These are phyloP conservation scores for Zele albiditarsus DNA, from an alignment of 2,888 invertebrate species.

Conservation along the genomic window DNA sequence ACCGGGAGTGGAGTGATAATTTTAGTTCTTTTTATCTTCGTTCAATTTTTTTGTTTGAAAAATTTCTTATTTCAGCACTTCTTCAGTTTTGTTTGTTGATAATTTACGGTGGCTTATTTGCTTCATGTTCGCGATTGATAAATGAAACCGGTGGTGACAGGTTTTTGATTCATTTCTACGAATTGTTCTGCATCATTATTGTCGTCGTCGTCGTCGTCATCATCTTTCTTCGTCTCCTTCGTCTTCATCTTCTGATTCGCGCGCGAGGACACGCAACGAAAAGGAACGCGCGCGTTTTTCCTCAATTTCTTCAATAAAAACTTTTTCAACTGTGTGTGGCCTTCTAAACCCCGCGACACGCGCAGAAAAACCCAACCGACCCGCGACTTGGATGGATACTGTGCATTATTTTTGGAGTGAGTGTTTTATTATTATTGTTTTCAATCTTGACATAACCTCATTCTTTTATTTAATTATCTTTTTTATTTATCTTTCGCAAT, in stretches of 20 bases:
- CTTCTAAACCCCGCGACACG: slow-evolving; percentile 41
- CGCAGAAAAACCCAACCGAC: slow-evolving; percentile 53
- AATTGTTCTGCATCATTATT: not conserved
- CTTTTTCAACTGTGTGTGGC: slow-evolving; percentile 45
- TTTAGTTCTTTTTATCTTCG: not conserved
- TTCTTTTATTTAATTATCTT: not conserved
- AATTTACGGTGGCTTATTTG: not conserved
- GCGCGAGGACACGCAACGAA: not conserved
- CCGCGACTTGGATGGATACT: slow-evolving; percentile 71
- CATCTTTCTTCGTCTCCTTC: no score
- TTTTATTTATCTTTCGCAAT: not conserved
- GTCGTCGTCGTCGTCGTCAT: not conserved
- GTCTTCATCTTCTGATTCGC: not conserved
- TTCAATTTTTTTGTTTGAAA: not conserved
- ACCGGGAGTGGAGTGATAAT: not conserved
- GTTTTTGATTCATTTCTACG: not conserved
- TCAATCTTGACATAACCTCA: slow-evolving; percentile 8
- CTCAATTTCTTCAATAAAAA: not conserved
- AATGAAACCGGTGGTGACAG: not conserved
- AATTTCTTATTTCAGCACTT: not conserved
- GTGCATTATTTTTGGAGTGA: slow-evolving; percentile 73
- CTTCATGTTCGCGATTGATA: not conserved
- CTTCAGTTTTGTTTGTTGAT: not conserved
- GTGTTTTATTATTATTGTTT: slow-evolving; percentile 53
- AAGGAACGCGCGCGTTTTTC: slow-evolving; percentile 22